Evolutionary conservation across 2,797 vertebrate genomes (phyloP).

Genomic region (Chiloscyllium punctatum): DNA sequence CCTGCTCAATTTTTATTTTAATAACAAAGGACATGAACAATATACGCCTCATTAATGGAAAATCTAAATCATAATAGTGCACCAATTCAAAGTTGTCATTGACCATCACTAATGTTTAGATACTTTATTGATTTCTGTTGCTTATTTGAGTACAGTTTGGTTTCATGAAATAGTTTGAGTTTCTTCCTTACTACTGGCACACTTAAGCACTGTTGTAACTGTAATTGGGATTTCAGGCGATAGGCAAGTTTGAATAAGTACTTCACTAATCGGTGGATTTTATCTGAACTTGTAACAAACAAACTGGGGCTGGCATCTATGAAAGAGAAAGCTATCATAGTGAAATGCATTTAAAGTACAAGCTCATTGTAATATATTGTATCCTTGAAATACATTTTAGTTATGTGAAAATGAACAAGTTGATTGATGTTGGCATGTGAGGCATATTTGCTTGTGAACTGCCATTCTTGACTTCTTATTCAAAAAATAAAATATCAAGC

Average conservation of each 20-base stretch:
- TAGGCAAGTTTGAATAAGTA: background rate
- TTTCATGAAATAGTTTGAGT: background rate
- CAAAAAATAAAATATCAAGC: constrained; percentile 27
- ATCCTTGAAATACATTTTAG: background rate
- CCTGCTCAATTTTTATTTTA: background rate
- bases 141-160: constrained; percentile 2
- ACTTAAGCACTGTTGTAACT: background rate
- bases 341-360: constrained; percentile 21
- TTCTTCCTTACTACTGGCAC: background rate
- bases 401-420: constrained; percentile 19
- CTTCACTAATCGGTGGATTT: background rate
- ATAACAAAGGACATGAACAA: background rate
- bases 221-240: background rate
- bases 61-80: background rate
- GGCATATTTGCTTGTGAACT: constrained; percentile 10
- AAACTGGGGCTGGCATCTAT: background rate
- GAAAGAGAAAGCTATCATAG: background rate
- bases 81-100: background rate
- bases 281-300: background rate
- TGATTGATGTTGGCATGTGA: constrained; percentile 17
- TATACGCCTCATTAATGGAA: background rate
- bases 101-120: background rate
- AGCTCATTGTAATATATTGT: background rate
- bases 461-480: constrained; percentile 17
- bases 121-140: background rate